These are phyloP conservation scores for Eulithis testata DNA, from an alignment of 2,888 invertebrate genomes.

Conservation along the genomic window DNA sequence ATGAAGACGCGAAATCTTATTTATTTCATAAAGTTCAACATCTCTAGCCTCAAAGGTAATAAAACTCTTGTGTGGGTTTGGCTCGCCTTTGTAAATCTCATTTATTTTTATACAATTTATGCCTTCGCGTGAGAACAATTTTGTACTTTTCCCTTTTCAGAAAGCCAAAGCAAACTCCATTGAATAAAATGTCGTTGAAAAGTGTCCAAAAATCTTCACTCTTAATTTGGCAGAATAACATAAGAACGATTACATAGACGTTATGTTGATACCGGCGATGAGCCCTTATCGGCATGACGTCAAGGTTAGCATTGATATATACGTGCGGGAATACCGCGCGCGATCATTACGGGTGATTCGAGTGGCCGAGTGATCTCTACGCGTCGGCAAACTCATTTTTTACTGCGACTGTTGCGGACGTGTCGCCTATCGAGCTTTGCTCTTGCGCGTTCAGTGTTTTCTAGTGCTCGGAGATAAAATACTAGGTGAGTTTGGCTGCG, in stretches of 20 bases:
- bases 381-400: slow-evolving; percentile 50
- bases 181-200: too few relatives aligned
- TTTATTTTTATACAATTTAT: too few relatives aligned
- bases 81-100: too few relatives aligned
- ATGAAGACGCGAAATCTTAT: too few relatives aligned
- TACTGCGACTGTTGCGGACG: slow-evolving; percentile 50
- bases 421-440: slow-evolving; percentile 40
- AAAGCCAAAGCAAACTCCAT: too few relatives aligned
- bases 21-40: too few relatives aligned
- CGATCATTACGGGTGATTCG: slow-evolving; percentile 72
- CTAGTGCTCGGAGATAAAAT: slow-evolving; percentile 54
- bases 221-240: too few relatives aligned
- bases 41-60: too few relatives aligned
- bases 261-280: slow-evolving; percentile 12
- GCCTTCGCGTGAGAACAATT: too few relatives aligned
- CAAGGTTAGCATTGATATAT: slow-evolving; percentile 68
- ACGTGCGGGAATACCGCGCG: slow-evolving; percentile 69
- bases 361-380: slow-evolving; percentile 53
- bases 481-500: slow-evolving; percentile 55
- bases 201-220: too few relatives aligned
- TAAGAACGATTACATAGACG: not conserved
- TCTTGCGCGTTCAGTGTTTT: slow-evolving; percentile 63
- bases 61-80: too few relatives aligned
- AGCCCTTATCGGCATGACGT: slow-evolving; percentile 72
- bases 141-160: too few relatives aligned